Conservation (phyloP, 2,888 invertebrate species). For the Calameuta filiformis region DNA sequence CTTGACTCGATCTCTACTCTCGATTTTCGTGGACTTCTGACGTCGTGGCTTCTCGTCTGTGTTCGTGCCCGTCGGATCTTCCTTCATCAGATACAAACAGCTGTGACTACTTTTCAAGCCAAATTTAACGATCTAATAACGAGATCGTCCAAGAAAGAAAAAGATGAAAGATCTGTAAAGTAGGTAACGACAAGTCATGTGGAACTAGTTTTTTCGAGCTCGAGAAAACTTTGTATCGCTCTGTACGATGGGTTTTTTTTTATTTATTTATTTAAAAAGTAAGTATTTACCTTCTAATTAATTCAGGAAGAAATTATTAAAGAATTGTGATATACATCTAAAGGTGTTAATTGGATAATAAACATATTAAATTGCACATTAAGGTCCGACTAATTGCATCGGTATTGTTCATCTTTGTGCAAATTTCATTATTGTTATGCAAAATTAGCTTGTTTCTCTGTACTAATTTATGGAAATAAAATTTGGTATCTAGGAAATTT, state of each 20-base stretch:
- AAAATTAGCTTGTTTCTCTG: background rate
- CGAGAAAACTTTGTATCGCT: background rate
- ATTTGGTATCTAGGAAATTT: background rate
- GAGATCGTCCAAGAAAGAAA: slow-evolving; percentile 7
- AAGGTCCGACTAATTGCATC: background rate
- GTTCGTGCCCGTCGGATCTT: background rate
- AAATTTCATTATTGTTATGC: background rate
- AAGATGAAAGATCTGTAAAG: background rate
- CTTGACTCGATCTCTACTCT: background rate
- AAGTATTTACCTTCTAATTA: background rate
- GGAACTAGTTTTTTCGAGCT: background rate
- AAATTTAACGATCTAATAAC: slow-evolving; percentile 32
- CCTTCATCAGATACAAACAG: background rate
- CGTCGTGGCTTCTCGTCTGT: background rate
- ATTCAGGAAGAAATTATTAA: background rate
- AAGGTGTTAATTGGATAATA: background rate
- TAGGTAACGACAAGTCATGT: background rate
- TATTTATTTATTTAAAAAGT: background rate
- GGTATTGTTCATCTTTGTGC: background rate
- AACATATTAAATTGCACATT: background rate
- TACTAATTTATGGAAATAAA: no score
- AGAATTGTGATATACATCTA: background rate
- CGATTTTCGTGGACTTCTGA: background rate
- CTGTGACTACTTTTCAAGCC: slow-evolving; percentile 5
- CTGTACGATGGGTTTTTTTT: background rate